A percentile compares a stretch with the other conserved stretches of the same genome.
These are phyloP conservation scores for Onchidella celtica DNA, from an alignment of 2,888 invertebrate species.

Conservation along the genomic window DNA sequence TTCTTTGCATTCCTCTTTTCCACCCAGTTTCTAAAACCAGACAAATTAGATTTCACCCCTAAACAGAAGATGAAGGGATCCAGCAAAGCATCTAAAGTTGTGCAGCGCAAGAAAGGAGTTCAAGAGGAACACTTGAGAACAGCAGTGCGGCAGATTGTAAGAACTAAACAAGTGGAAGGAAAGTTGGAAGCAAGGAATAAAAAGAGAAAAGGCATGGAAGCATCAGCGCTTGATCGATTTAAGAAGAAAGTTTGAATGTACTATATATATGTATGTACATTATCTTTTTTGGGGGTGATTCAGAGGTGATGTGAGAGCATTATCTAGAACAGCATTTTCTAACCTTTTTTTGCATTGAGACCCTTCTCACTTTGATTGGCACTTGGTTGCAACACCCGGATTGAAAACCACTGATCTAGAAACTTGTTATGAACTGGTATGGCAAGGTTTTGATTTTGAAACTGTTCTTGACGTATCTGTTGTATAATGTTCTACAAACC, in stretches of 20 bases:
- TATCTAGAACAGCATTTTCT: no score
- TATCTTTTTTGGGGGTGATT: neutral
- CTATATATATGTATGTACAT: neutral
- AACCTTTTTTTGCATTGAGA: no score
- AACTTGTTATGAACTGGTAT: no score
- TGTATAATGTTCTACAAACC: no score
- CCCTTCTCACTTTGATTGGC: no score
- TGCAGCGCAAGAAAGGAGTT: slow-evolving; percentile 74
- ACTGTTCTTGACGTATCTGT: no score
- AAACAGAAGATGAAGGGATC: slow-evolving; percentile 86
- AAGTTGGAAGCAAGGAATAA: slow-evolving; percentile 51
- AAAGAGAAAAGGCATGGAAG: slow-evolving; percentile 46
- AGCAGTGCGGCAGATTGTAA: slow-evolving; percentile 56
- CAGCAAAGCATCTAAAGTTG: slow-evolving; percentile 70
- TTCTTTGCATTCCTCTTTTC: no score
- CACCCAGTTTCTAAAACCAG: slow-evolving; percentile 87
- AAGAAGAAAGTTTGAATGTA: slow-evolving; percentile 56
- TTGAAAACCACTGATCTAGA: no score
- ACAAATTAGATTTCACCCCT: slow-evolving; percentile 88
- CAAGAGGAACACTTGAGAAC: slow-evolving; percentile 60
- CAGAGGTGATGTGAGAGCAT: no score
- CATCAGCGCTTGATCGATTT: slow-evolving; percentile 66
- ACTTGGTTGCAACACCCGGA: no score
- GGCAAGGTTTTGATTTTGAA: no score
- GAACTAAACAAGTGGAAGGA: slow-evolving; percentile 57